phyloP scores from a whole-genome alignment of 35 echinoderm and acorn worm genomes.

The Amphiura filiformis region DNA sequence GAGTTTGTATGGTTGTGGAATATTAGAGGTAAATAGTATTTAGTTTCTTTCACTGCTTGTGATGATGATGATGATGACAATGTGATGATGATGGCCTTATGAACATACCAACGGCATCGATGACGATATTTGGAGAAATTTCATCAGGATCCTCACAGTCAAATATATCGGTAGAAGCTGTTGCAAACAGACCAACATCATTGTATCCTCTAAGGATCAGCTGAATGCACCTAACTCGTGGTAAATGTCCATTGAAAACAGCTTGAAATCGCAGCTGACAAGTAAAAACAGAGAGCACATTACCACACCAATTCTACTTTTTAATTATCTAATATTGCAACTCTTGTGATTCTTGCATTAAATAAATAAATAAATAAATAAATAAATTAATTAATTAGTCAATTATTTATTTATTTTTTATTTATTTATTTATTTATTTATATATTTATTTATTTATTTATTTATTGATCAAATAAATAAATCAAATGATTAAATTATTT shows the following conservation, averaged over 20 bases:
- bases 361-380: too few relatives aligned
- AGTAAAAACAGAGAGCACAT: too few relatives aligned
- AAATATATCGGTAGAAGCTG: background rate
- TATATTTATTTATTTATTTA: too few relatives aligned
- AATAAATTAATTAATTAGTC: too few relatives aligned
- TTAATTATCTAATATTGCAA: too few relatives aligned
- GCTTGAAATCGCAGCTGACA: conserved; percentile 8
- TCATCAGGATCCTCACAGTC: conserved; percentile 19
- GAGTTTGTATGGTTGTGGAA: background rate
- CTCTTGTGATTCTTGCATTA: too few relatives aligned
- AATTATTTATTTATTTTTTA: too few relatives aligned
- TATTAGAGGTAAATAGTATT: background rate
- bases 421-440: too few relatives aligned
- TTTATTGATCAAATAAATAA: too few relatives aligned
- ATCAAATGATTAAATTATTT: too few relatives aligned
- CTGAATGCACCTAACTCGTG: background rate
- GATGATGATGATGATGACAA: background rate
- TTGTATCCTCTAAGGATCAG: conserved; percentile 29
- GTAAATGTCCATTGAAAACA: background rate
- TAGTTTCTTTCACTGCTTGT: background rate
- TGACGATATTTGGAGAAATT: conserved; percentile 25
- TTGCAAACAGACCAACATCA: conserved; percentile 34
- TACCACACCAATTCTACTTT: too few relatives aligned
- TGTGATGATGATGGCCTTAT: background rate
- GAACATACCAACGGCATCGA: conserved; percentile 16